phyloP scores from a whole-genome alignment of 2,888 invertebrate genomes.

The Apomyelois bistriatella region DNA sequence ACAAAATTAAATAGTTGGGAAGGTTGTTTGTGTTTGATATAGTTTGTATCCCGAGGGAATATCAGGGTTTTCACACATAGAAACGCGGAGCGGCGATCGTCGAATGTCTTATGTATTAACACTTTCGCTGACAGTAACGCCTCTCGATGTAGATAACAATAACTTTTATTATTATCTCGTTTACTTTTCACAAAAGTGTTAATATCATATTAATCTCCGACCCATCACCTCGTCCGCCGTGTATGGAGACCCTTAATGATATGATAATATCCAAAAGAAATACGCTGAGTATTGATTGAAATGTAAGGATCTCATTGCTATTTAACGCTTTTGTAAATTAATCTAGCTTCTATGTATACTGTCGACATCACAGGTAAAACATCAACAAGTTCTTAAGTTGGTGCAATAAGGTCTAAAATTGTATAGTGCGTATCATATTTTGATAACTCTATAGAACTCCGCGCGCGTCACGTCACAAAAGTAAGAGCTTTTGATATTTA shows the following conservation, averaged over 20 bases:
- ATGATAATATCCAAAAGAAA: neutral
- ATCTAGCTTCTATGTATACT: conserved; percentile 18
- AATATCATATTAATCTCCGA: too few species aligned
- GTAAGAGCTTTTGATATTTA: neutral
- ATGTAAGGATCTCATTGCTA: conserved; percentile 31
- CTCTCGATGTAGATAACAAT: too few species aligned
- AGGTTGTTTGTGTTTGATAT: neutral
- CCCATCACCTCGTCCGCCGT: too few species aligned
- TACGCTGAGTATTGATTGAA: conserved; percentile 10
- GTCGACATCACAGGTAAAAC: neutral
- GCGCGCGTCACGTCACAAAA: neutral
- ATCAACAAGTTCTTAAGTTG: neutral
- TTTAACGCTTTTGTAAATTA: conserved; percentile 25
- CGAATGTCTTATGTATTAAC: neutral
- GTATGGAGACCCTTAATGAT: neutral
- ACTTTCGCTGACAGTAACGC: too few species aligned
- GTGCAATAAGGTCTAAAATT: neutral
- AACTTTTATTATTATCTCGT: too few species aligned
- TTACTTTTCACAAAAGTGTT: too few species aligned
- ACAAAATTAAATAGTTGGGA: neutral
- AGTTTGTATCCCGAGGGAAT: neutral
- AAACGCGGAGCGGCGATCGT: neutral
- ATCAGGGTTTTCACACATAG: neutral
- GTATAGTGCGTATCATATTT: neutral
- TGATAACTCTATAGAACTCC: neutral